A percentile compares a stretch with the other conserved stretches of the same genome.
Evolutionary conservation across 2,797 vertebrate species (phyloP).

Genomic region (Echeneis naucrates): DNA sequence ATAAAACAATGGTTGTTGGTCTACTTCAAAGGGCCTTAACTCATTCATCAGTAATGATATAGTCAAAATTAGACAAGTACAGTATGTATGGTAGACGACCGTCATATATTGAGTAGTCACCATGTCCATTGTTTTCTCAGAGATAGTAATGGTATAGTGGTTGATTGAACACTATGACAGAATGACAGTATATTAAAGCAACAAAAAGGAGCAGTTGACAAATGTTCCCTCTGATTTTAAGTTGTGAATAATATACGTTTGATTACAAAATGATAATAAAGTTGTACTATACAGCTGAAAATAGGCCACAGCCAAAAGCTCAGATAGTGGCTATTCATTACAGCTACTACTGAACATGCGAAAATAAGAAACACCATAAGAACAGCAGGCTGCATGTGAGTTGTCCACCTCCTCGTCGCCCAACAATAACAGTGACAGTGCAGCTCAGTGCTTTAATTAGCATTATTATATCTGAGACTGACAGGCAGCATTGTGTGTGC

Average conservation of each 20-base stretch:
- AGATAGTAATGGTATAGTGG: not conserved
- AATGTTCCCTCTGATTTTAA: not conserved
- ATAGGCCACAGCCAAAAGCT: not conserved
- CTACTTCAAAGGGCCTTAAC: not conserved
- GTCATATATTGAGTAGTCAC: too few species aligned
- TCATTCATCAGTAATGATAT: not conserved
- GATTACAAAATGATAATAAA: not conserved
- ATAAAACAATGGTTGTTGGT: too few species aligned
- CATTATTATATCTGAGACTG: conserved; percentile 50
- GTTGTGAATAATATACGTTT: not conserved
- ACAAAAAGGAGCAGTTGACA: too few species aligned
- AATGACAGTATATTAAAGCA: not conserved
- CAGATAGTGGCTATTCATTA: not conserved
- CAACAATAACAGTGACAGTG: conserved; percentile 51
- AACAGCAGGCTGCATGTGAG: conserved; percentile 52
- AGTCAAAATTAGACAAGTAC: too few species aligned
- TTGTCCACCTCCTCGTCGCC: conserved; percentile 52
- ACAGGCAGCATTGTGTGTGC: conserved; percentile 58
- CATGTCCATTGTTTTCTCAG: not conserved
- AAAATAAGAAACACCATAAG: conserved; percentile 41
- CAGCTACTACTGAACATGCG: conserved; percentile 13
- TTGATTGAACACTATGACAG: not conserved
- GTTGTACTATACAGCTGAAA: not conserved
- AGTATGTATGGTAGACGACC: too few species aligned
- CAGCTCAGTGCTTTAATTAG: conserved; percentile 63